Evolutionary conservation across 2,797 vertebrate species (phyloP).

Genomic region (Pempheris klunzingeri): DNA sequence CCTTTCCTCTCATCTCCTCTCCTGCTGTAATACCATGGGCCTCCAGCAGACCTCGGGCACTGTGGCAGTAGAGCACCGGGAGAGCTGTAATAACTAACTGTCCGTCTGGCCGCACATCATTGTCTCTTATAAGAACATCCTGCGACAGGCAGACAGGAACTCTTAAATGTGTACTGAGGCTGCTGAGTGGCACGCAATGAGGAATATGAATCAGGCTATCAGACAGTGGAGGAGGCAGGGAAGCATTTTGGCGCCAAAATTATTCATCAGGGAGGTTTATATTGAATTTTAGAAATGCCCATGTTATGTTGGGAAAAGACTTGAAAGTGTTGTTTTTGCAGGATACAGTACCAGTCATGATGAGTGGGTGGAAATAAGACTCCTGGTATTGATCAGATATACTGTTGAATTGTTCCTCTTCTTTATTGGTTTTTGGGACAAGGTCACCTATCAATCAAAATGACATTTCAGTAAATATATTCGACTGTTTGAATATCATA

Average conservation of each 20-base stretch:
- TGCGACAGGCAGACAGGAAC: conserved; percentile 47
- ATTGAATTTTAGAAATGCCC: conserved; percentile 17
- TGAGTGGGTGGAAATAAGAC: conserved; percentile 90
- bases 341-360: conserved; percentile 88
- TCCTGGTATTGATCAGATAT: conserved; percentile 91
- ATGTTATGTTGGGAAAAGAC: conserved; percentile 1
- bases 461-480: background rate
- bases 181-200: conserved; percentile 29
- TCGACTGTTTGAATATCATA: background rate
- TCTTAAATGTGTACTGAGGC: conserved; percentile 39
- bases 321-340: background rate
- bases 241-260: conserved; percentile 18
- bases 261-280: conserved; percentile 25
- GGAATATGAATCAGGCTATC: conserved; percentile 49
- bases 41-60: conserved; percentile 47
- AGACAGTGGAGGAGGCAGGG: conserved; percentile 13
- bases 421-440: conserved; percentile 71
- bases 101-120: conserved; percentile 58
- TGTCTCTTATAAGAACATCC: conserved; percentile 55
- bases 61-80: conserved; percentile 31
- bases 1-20: conserved; percentile 12
- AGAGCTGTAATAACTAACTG: conserved; percentile 65
- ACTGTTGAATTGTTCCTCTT: conserved; percentile 83
- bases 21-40: conserved; percentile 39
- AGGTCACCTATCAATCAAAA: conserved; percentile 87